Evolutionary conservation across 1,140 invertebrate genomes (phyloP).

Genomic region (Atta cephalotes): DNA sequence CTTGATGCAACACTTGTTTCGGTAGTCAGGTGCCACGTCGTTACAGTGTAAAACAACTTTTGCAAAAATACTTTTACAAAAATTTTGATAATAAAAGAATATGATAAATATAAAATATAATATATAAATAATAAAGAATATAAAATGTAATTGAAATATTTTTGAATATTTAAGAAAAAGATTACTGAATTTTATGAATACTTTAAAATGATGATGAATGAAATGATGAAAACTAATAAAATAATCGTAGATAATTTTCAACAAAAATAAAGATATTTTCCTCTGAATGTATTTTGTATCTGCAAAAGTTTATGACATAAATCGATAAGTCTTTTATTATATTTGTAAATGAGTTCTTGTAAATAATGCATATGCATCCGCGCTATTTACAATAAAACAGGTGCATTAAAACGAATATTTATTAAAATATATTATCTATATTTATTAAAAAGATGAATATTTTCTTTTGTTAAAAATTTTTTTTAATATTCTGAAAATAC

Average conservation of each 20-base stretch:
- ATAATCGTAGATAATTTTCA: not conserved
- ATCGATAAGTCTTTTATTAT: not conserved
- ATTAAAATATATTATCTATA: slow-evolving; percentile 4
- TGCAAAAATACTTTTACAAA: not conserved
- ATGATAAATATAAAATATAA: not conserved
- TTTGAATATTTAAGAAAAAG: not conserved
- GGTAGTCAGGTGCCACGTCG: not conserved
- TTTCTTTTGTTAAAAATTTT: not conserved
- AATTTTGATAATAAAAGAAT: too few species aligned
- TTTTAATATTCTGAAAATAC: not conserved
- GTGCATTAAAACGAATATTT: not conserved
- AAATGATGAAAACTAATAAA: not conserved
- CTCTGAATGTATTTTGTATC: not conserved
- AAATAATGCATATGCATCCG: not conserved
- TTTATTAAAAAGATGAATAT: not conserved
- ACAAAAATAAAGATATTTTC: not conserved
- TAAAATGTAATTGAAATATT: not conserved
- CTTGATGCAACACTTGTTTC: not conserved
- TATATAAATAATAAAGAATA: not conserved
- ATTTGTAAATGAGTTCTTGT: slow-evolving; percentile 3
- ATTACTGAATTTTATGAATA: not conserved
- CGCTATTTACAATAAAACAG: not conserved
- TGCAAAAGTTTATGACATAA: not conserved
- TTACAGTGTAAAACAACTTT: not conserved
- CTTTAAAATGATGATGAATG: not conserved